phyloP scores from a whole-genome alignment of 2,113 vertebrate species.

The Herpailurus yagouaroundi region DNA sequence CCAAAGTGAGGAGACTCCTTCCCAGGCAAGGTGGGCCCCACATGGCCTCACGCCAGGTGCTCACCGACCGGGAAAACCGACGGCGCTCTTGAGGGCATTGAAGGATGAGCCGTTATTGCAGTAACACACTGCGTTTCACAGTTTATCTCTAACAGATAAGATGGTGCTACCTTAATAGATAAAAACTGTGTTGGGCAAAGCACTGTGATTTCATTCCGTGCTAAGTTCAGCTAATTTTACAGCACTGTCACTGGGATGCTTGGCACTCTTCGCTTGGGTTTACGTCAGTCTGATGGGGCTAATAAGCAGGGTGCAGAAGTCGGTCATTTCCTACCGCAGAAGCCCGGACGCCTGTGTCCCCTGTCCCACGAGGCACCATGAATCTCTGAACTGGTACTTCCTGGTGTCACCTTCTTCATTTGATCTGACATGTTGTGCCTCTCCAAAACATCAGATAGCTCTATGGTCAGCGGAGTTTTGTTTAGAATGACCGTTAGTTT shows the following conservation, averaged over 20 bases:
- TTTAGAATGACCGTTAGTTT: not conserved
- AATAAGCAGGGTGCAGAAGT: not conserved
- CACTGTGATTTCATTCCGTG: fast-evolving
- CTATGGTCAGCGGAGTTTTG: not conserved
- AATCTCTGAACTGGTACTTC: not conserved
- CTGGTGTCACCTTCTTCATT: not conserved
- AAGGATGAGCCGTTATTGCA: not conserved
- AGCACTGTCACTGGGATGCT: not conserved
- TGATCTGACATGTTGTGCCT: not conserved
- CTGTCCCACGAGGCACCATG: fast-evolving
- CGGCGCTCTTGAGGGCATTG: not conserved
- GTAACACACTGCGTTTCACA: not conserved
- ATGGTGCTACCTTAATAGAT: not conserved
- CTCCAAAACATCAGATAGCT: not conserved
- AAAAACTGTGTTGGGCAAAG: not conserved
- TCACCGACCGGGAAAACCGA: not conserved
- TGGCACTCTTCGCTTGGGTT: not conserved
- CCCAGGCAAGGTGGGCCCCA: not conserved
- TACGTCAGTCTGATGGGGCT: not conserved
- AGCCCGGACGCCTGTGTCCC: fast-evolving
- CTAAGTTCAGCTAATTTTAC: not conserved
- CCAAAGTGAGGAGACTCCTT: not conserved
- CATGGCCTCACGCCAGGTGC: fast-evolving
- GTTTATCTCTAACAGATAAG: not conserved
- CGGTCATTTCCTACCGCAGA: not conserved